phyloP scores from a whole-genome alignment of 2,797 vertebrate species.

The Anableps anableps region DNA sequence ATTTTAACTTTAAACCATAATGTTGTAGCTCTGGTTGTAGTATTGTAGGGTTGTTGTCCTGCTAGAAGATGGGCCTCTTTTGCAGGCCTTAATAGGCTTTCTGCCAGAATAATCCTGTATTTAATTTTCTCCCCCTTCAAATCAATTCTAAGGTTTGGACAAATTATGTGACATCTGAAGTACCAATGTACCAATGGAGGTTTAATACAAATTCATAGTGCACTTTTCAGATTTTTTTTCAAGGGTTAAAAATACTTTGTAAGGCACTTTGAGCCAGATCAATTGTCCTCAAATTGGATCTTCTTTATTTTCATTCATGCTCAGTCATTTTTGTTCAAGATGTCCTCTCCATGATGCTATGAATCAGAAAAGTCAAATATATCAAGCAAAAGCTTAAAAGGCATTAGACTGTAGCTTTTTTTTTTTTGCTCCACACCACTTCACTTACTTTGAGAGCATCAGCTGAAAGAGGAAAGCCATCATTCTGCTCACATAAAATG shows the following conservation, averaged over 20 bases:
- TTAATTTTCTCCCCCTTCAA: background rate
- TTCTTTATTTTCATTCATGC: background rate
- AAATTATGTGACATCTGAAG: background rate
- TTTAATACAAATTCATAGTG: background rate
- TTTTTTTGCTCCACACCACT: background rate
- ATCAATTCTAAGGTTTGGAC: background rate
- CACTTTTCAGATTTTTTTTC: background rate
- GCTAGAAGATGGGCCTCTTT: background rate
- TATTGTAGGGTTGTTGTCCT: background rate
- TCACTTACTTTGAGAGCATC: constrained; percentile 6
- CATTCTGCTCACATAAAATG: background rate
- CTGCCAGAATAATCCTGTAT: background rate
- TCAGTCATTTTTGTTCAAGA: background rate
- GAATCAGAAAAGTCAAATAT: background rate
- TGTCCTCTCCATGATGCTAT: background rate
- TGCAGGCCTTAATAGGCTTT: background rate
- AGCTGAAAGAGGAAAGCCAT: background rate
- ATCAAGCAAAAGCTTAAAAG: background rate
- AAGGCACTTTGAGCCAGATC: background rate
- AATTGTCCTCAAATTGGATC: background rate
- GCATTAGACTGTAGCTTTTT: constrained; percentile 8
- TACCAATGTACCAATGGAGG: background rate
- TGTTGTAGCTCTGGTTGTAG: background rate
- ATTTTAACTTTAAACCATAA: background rate
- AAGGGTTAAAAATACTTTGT: background rate